Conservation (phyloP, 2,113 vertebrate genomes). For the Tachysurus fulvidraco region DNA sequence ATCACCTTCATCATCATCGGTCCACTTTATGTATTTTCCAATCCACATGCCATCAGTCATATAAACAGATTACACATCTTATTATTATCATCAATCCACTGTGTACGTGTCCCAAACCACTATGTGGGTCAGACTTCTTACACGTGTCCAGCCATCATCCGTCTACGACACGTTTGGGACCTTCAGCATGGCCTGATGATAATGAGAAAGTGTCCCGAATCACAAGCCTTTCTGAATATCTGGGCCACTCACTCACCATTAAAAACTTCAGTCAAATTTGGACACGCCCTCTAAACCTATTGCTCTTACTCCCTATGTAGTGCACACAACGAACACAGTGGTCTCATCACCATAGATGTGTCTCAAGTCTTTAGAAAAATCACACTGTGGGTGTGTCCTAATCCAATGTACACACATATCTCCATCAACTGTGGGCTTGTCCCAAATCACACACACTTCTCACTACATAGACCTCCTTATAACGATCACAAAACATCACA, state of each 20-base stretch:
- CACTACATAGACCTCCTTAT: background rate
- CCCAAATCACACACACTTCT: background rate
- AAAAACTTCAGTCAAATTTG: background rate
- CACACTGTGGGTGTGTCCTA: background rate
- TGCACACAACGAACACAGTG: background rate
- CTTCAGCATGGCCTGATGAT: background rate
- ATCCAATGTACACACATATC: background rate
- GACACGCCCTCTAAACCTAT: background rate
- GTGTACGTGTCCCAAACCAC: background rate
- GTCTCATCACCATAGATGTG: background rate
- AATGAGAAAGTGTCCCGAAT: background rate
- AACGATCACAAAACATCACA: background rate
- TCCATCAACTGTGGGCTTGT: background rate
- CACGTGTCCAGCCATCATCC: background rate
- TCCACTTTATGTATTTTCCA: background rate
- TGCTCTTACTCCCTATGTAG: background rate
- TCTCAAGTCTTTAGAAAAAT: background rate
- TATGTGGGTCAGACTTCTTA: background rate
- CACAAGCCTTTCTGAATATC: background rate
- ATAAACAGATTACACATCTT: background rate
- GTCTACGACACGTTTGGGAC: background rate
- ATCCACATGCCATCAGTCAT: background rate
- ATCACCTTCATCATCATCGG: background rate
- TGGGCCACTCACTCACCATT: background rate
- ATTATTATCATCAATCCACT: background rate